These are phyloP conservation scores for Acronicta alni DNA, from an alignment of 2,888 invertebrate genomes.

Conservation along the genomic window DNA sequence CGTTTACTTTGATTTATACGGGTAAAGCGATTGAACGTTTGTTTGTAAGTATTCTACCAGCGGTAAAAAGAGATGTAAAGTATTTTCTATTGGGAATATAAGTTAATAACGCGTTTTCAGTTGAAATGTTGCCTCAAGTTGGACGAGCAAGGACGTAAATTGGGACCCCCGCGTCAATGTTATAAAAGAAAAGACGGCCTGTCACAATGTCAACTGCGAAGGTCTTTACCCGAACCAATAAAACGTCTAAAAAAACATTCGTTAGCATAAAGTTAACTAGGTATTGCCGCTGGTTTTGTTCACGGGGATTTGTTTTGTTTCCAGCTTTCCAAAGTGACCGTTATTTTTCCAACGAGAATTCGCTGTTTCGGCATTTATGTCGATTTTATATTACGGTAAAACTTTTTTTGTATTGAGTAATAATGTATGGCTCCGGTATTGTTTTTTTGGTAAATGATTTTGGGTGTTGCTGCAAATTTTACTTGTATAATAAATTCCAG, in stretches of 20 bases:
- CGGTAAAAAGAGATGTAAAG: conserved; percentile 48
- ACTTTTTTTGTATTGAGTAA: conserved; percentile 48
- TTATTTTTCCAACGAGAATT: conserved; percentile 35
- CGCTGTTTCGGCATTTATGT: conserved; percentile 39
- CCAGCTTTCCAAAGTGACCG: conserved; percentile 30
- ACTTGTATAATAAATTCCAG: conserved; percentile 25
- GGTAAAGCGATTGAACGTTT: conserved; percentile 67
- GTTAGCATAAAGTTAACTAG: conserved; percentile 17
- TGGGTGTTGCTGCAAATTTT: conserved; percentile 20
- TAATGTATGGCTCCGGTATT: conserved; percentile 29
- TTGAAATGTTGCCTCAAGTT: conserved; percentile 26
- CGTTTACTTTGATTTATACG: conserved; percentile 72
- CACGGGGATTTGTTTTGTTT: conserved; percentile 41
- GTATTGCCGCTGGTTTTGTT: conserved; percentile 23
- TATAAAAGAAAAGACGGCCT: conserved; percentile 12
- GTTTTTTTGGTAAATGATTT: conserved; percentile 39
- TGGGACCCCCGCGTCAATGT: conserved; percentile 10
- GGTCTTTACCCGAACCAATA: conserved; percentile 12
- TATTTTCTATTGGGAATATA: conserved; percentile 48
- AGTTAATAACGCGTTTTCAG: conserved; percentile 49
- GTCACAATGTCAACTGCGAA: conserved; percentile 9
- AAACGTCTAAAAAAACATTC: conserved; percentile 12
- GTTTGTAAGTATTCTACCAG: conserved; percentile 57
- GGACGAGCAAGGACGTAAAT: conserved; percentile 12
- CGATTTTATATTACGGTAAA: conserved; percentile 43